These are phyloP conservation scores for Actenoides lindsayi DNA, from an alignment of 2,113 vertebrate genomes.

Conservation along the genomic window DNA sequence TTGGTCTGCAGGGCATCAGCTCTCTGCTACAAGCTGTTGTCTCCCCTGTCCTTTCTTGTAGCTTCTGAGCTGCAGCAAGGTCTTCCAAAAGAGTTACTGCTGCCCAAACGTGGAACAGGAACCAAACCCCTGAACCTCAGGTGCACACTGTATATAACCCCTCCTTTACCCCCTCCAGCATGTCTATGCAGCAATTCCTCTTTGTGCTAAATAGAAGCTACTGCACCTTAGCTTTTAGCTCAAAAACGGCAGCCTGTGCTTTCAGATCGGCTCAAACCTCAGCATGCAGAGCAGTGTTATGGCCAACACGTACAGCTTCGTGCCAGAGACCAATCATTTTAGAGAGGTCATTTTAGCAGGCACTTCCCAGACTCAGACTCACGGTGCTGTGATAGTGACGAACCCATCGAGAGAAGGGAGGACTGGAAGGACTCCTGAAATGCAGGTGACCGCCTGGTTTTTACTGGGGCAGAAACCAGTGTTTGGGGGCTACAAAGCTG, in stretches of 20 bases:
- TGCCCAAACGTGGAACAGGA: not conserved
- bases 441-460: rapidly evolving
- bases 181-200: rapidly evolving
- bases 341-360: not conserved
- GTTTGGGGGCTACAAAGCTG: not conserved
- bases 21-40: not conserved
- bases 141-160: not conserved
- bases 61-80: not conserved
- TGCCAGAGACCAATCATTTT: not conserved
- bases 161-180: not conserved
- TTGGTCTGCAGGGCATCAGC: not conserved
- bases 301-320: not conserved
- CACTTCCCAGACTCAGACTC: not conserved
- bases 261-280: not conserved
- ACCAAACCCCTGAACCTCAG: not conserved
- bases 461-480: not conserved
- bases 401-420: not conserved
- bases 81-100: not conserved
- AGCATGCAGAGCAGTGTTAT: rapidly evolving
- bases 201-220: not conserved
- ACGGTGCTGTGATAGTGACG: rapidly evolving
- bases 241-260: not conserved
- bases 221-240: not conserved
- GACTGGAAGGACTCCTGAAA: not conserved
- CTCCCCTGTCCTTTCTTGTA: not conserved